Base-by-base conservation (phyloP, 2,888 invertebrate species). In the Plagodis pulveraria region DNA sequence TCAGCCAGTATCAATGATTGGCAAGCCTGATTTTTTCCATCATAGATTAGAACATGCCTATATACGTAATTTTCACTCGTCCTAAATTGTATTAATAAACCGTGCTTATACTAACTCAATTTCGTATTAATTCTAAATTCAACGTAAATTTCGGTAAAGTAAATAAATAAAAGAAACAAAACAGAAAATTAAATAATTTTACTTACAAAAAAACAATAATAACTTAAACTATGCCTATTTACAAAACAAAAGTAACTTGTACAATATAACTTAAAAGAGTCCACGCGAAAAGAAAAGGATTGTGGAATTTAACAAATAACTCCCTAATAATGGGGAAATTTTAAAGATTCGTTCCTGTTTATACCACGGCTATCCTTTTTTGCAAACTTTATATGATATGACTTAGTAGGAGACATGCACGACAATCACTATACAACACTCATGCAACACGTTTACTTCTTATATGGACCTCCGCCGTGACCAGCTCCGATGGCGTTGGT, bases 391-490 rank as follows among this genome's bases (percentile, higher is more conserved):
- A 68, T 58, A 62, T 53, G 54, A 63, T 86, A 85, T 91, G 91
- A 91, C 91, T 90, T 89, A 91, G 91, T 83, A 75, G 76, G 76
- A 58, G 50, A 56, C 60, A 57, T 67, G 57, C 70, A 64, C 70
- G 61, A 69, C 60, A 65, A n/a, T 65, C 50, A 63, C 34, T 57
- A 38, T 44, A 44, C 40, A 8, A 55, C 43, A 48, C n/a, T 50
- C 53, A 46, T 50, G 40, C 42, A 53, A 49, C 10, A 36, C 51
- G 51, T 69, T 80, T 70, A 83, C 67, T 85, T 83, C 72, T 81
- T 80, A 63, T 92, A 92, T 2, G 91, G 91, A 0, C 93, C 93
- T 11, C 93, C 92, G 0, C 93, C 92, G 63, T 92, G 91, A 11
- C 93, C 93, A 5, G 93, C 81, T 32, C 83, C 75, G 51, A 89